phyloP scores from a whole-genome alignment of 2,113 vertebrate genomes.

The Spheniscus mendiculus region DNA sequence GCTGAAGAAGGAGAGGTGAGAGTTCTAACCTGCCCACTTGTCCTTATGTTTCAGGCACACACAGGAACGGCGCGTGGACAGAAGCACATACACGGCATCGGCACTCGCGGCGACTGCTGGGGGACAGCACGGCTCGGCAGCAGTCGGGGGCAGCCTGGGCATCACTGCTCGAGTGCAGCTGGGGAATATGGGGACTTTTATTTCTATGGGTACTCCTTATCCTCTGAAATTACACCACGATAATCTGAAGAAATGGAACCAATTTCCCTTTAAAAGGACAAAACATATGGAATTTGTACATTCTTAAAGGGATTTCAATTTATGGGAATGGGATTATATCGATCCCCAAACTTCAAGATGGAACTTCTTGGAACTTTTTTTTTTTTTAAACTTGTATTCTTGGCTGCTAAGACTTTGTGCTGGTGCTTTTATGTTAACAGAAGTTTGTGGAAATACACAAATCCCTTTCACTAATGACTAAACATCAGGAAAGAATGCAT shows the following conservation, averaged over 20 bases:
- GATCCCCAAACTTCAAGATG: slow-evolving; percentile 35
- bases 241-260: slow-evolving; percentile 26
- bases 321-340: slow-evolving; percentile 36
- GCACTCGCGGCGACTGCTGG: rapidly evolving
- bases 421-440: background rate
- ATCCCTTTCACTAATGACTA: background rate
- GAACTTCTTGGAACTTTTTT: background rate
- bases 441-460: slow-evolving; percentile 43
- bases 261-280: slow-evolving; percentile 36
- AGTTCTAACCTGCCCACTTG: background rate
- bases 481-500: background rate
- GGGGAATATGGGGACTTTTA: rapidly evolving
- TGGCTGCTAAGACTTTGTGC: background rate
- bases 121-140: background rate
- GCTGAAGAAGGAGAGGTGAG: background rate
- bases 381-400: background rate
- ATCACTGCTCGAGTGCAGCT: rapidly evolving
- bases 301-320: background rate
- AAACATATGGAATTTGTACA: slow-evolving; percentile 26
- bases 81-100: background rate
- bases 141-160: background rate
- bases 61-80: background rate
- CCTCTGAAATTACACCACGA: background rate
- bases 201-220: background rate
- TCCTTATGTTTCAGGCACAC: background rate